Percentiles rank a stretch among this genome's conserved stretches.
Evolutionary conservation across 2,888 invertebrate genomes (phyloP).

Genomic region (Bugula neritina): DNA sequence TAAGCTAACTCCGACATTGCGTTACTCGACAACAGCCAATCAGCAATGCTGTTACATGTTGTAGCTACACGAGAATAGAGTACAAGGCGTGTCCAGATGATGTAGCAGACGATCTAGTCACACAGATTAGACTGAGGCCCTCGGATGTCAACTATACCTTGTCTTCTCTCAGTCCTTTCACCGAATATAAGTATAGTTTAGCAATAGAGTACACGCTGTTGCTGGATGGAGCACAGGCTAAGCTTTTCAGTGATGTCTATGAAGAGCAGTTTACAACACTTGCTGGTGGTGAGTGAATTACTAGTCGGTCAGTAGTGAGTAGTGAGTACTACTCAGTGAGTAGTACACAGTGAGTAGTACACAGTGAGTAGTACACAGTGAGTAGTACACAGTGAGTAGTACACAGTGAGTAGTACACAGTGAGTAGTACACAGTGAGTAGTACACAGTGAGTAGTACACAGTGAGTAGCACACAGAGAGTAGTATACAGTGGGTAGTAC

Average conservation of each 20-base stretch:
- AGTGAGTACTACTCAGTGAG: too few relatives aligned
- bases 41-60: neutral
- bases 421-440: too few relatives aligned
- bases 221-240: neutral
- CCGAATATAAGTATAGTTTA: neutral
- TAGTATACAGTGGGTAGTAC: conserved; percentile 19
- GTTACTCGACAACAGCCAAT: too few relatives aligned
- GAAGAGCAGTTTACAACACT: neutral
- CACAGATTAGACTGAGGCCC: neutral
- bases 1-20: too few relatives aligned
- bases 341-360: too few relatives aligned
- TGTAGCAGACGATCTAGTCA: neutral
- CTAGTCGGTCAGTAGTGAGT: too few relatives aligned
- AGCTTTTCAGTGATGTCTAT: neutral
- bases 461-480: too few relatives aligned
- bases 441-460: too few relatives aligned
- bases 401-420: too few relatives aligned
- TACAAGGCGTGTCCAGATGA: neutral
- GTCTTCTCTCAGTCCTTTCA: neutral
- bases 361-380: too few relatives aligned
- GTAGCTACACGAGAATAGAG: neutral
- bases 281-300: neutral
- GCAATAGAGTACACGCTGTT: neutral
- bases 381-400: too few relatives aligned
- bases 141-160: neutral